These are phyloP conservation scores for Corythoichthys intestinalis DNA, from an alignment of 2,113 vertebrate genomes.

Conservation along the genomic window DNA sequence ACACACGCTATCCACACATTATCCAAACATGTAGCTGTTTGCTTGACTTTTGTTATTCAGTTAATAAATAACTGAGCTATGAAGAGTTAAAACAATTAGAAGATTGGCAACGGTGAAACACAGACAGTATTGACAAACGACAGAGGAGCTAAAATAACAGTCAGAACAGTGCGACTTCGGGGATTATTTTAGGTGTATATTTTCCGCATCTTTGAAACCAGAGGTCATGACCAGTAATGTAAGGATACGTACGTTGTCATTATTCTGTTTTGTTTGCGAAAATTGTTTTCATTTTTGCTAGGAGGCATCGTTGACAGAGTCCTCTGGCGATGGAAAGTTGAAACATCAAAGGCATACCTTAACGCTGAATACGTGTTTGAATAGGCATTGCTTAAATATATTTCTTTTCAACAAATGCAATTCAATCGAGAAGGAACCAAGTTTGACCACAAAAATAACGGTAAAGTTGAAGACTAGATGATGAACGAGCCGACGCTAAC, in stretches of 20 bases:
- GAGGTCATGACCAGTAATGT: not conserved
- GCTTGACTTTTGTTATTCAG: not conserved
- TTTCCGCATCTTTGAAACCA: not conserved
- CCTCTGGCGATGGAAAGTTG: not conserved
- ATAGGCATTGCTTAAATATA: not conserved
- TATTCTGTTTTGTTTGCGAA: not conserved
- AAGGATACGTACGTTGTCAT: too few species aligned
- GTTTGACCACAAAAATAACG: not conserved
- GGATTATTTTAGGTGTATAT: not conserved
- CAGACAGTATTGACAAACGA: not conserved
- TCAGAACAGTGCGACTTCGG: not conserved
- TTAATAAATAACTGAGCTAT: not conserved
- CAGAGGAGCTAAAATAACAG: not conserved
- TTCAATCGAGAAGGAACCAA: not conserved
- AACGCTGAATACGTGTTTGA: not conserved
- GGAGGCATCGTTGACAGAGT: not conserved
- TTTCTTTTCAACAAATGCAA: not conserved
- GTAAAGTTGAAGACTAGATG: not conserved
- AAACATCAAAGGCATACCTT: not conserved
- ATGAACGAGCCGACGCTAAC: constrained; percentile 18
- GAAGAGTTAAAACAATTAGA: not conserved
- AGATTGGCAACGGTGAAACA: not conserved
- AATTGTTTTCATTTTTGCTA: not conserved
- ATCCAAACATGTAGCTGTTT: not conserved
- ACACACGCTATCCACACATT: not conserved